Base-by-base conservation (phyloP, 2,797 vertebrate genomes). In the Acrocephalus scirpaceus region DNA sequence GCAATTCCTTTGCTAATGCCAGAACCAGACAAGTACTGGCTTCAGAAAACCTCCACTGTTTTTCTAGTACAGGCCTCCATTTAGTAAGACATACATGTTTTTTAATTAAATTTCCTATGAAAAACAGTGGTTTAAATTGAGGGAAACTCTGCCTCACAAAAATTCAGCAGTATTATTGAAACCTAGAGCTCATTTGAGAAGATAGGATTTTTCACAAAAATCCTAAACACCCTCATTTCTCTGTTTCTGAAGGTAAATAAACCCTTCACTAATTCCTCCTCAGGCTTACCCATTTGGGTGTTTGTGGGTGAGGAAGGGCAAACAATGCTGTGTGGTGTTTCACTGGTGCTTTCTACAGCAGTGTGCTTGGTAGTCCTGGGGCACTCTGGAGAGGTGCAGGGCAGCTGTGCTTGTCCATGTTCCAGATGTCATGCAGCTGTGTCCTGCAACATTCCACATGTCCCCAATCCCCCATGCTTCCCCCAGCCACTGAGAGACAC, bases 51-150 rank as follows among this genome's bases (percentile, higher is more conserved):
- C 53, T 87, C 27, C 61, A 50, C 69, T 92, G 84, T 85, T 96
- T 95, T 71, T 85, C 58, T 57, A 92, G 48, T n/a, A 91, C 79
- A 94, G 75, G 44, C 70, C 75, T 91, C 62, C 89, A 94, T 91
- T 94, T 96, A 93, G 29, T 79, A 92, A 95, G 92, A 84, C 30
- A 90, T 91, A 65, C 32, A 45, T 60, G 58, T 58, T 81, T 92
- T 91, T 90, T 45, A 93, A 94, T 93, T 93, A 90, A 86, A 95
- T 96, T 94, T 96, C 92, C 91, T 72, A 84, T 90, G 61, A 73
- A 93, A 96, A 95, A 81, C 85, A 94, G 72, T 53, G 27, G 19
- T 70, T 90, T 86, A 91, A 94, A 78, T 84, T 66, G 73, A 90
- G 45, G 70, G 36, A 93, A 92, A 70, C 56, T 66, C 27, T 76